phyloP scores from a whole-genome alignment of 2,797 vertebrate genomes.

The Lycodopsis pacificus region DNA sequence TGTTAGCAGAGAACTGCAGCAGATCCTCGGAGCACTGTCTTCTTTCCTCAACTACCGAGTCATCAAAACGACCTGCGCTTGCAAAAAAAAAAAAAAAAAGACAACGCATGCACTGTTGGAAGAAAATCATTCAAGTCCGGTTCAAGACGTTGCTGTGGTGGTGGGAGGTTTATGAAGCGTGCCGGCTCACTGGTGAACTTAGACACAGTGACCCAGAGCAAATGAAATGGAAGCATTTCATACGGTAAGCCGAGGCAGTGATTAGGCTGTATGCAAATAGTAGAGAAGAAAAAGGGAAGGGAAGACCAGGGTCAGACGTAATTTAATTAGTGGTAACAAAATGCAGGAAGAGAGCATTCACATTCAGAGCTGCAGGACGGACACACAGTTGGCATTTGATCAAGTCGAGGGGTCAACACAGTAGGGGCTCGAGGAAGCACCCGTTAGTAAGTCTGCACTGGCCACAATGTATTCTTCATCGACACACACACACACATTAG shows the following conservation, averaged over 20 bases:
- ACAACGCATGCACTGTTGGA: no score
- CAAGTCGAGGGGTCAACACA: no score
- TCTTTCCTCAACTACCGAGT: slow-evolving; percentile 94
- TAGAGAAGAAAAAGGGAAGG: neutral
- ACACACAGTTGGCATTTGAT: no score
- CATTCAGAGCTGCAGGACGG: neutral
- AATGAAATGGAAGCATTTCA: neutral
- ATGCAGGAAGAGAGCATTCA: neutral
- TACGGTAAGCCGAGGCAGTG: neutral
- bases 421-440: no score
- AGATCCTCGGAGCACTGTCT: slow-evolving; percentile 98
- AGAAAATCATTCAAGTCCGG: no score
- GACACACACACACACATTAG: neutral
- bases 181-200: no score
- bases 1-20: slow-evolving; percentile 97
- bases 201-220: neutral
- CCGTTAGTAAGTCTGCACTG: no score
- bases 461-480: no score
- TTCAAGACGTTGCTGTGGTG: no score
- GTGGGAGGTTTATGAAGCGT: no score
- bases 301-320: neutral
- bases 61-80: slow-evolving; percentile 92
- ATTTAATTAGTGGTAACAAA: neutral
- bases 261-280: neutral
- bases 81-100: slow-evolving; percentile 5